phyloP scores from a whole-genome alignment of 2,113 vertebrate species.

The Siniperca chuatsi region DNA sequence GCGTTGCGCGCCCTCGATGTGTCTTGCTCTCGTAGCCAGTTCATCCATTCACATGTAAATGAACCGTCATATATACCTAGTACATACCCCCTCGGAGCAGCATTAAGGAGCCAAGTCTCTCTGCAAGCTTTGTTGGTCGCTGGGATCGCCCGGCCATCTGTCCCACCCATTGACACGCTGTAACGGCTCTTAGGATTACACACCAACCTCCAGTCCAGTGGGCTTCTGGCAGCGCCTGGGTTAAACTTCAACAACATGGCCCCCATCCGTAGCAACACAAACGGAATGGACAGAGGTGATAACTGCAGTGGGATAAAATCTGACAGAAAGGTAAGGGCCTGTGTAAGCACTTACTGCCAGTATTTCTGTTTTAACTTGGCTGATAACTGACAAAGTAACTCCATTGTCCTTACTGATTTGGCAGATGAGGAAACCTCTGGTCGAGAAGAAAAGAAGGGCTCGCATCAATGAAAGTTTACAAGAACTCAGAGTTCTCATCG shows the following conservation, averaged over 20 bases:
- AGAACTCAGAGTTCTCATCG: slow-evolving; percentile 88
- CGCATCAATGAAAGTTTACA: slow-evolving; percentile 95
- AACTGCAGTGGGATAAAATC: slow-evolving; percentile 72
- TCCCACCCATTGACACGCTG: slow-evolving; percentile 67
- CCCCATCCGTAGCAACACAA: slow-evolving; percentile 77
- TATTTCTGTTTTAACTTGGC: neutral
- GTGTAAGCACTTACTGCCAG: too few relatives aligned
- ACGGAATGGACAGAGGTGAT: slow-evolving; percentile 71
- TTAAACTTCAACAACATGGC: slow-evolving; percentile 83
- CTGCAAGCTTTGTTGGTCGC: slow-evolving; percentile 64
- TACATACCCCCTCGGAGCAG: slow-evolving; percentile 36
- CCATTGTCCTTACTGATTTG: neutral
- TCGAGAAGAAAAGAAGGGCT: slow-evolving; percentile 92
- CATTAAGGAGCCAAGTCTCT: slow-evolving; percentile 32
- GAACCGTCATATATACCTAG: slow-evolving; percentile 76
- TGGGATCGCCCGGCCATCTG: slow-evolving; percentile 79
- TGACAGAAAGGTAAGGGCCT: slow-evolving; percentile 86
- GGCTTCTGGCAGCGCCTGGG: slow-evolving; percentile 50
- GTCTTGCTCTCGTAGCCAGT: slow-evolving; percentile 53
- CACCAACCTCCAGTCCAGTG: slow-evolving; percentile 21
- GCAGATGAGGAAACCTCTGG: slow-evolving; percentile 92
- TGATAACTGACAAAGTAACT: neutral
- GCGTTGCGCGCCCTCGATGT: slow-evolving; percentile 58
- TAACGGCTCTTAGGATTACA: slow-evolving; percentile 75
- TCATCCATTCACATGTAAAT: slow-evolving; percentile 88